Base-by-base conservation (phyloP, 2,888 invertebrate genomes). In the Calameuta filiformis region DNA sequence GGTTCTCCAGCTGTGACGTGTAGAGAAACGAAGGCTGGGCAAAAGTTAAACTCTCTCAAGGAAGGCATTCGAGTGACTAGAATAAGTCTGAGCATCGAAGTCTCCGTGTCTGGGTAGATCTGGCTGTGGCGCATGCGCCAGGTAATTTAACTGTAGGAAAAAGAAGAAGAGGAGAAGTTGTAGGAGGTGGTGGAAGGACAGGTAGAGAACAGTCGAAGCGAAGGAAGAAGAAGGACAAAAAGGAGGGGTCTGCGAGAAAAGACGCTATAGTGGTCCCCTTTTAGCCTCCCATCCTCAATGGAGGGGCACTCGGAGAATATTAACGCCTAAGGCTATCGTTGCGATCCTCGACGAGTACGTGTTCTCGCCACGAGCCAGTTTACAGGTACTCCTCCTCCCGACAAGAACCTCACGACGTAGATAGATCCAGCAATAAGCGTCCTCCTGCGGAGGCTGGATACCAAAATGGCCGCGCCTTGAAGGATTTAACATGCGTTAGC, bases 401-500 rank as follows among this genome's bases (percentile, higher is more conserved):
- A 79, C 33, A 75, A 78, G 68, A 68, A 75, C 80, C 79, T 71
- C 74, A 76, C 81, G 77, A 79, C 78, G 74, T 80, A 77, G 73
- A 77, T 77, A 81, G 73, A 79, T 76, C 40, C 40, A 40, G 75
- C 74, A 81, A 79, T 31, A 30, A 71, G 76, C 77, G 40, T 69
- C 77, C 80, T 76, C 69, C 79, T 80, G 77, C 78, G 82, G 84
- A 83, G 83, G 85, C 82, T 35, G 56, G 77, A 68, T 87, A 88
- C 87, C 88, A 88, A 88, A 87, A 88, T 88, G 88, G 87, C 88
- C 84, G 86, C 85, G 84, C 84, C 87, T 78, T 86, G 86, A 87
- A 81, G 33, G 69, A 33, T 30, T 69, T 40, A 15, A 40, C 69
- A 15, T 23, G 69, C 69, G 30, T 69, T 33, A 69, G 30, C 69